phyloP scores from a whole-genome alignment of 2,888 invertebrate genomes.

The Chydorus sphaericus region DNA sequence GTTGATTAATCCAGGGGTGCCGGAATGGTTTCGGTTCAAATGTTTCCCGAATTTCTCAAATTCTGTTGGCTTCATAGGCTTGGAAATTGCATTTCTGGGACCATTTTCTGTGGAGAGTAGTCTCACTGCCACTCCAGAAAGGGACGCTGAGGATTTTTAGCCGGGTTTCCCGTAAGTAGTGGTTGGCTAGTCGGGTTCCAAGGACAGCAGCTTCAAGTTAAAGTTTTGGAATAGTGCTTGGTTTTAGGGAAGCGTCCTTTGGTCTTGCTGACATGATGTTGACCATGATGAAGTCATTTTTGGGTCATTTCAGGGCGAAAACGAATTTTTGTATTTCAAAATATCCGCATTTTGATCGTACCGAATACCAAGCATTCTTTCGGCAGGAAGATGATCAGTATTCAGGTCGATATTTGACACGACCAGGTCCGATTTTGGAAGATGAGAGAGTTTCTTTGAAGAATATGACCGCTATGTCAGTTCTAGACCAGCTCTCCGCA shows the following conservation, averaged over 20 bases:
- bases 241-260: background rate
- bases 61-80: background rate
- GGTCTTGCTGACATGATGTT: background rate
- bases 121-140: background rate
- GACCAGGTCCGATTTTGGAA: too few species aligned
- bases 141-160: background rate
- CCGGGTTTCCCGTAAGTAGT: background rate
- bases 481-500: too few species aligned
- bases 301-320: conserved; percentile 10
- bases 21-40: background rate
- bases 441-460: too few species aligned
- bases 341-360: background rate
- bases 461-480: too few species aligned
- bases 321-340: background rate
- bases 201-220: background rate
- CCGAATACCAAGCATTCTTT: too few species aligned
- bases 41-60: background rate
- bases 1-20: background rate
- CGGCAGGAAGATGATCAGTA: background rate
- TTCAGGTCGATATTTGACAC: too few species aligned
- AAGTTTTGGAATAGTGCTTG: background rate
- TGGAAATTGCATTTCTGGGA: background rate
- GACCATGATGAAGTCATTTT: conserved; percentile 16
- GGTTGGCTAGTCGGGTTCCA: background rate
- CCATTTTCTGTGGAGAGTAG: background rate